Evolutionary conservation across 2,888 invertebrate genomes (phyloP).

Genomic region (Stenolophus ochropezus): DNA sequence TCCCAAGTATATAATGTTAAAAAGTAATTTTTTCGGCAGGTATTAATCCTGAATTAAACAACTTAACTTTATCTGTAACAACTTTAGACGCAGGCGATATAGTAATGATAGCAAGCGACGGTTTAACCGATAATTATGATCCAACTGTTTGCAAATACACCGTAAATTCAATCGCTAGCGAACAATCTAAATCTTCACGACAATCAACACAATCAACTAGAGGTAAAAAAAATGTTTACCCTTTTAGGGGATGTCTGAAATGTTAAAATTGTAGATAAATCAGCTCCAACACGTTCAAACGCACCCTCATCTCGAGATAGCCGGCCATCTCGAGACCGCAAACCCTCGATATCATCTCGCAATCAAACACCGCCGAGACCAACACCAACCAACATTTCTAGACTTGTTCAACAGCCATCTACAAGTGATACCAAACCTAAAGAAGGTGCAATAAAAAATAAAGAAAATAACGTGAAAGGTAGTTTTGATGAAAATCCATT

Average conservation of each 20-base stretch:
- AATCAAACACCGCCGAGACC: neutral
- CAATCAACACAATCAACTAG: slow-evolving; percentile 5
- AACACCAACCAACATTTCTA: slow-evolving; percentile 42
- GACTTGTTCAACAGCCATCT: slow-evolving; percentile 50
- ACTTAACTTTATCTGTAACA: slow-evolving; percentile 89
- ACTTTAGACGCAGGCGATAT: slow-evolving; percentile 87
- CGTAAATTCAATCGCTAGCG: slow-evolving; percentile 70
- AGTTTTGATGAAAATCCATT: slow-evolving; percentile 66
- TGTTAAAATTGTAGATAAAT: slow-evolving; percentile 60
- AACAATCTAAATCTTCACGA: slow-evolving; percentile 69
- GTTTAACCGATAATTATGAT: slow-evolving; percentile 93
- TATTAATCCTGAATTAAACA: slow-evolving; percentile 88
- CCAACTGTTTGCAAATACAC: slow-evolving; percentile 94
- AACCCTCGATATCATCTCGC: slow-evolving; percentile 26
- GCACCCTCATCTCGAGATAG: neutral
- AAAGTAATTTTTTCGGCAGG: slow-evolving; percentile 11
- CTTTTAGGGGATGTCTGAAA: too few species aligned
- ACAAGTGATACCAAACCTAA: slow-evolving; percentile 63
- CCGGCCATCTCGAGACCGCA: slow-evolving; percentile 34
- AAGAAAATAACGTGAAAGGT: slow-evolving; percentile 49
- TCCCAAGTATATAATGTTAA: too few species aligned
- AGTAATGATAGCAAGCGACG: slow-evolving; percentile 91
- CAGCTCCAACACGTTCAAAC: slow-evolving; percentile 59
- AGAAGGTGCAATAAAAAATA: slow-evolving; percentile 44
- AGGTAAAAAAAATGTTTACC: too few species aligned